Base-by-base conservation (phyloP, 2,113 vertebrate species). In the Balaeniceps rex region DNA sequence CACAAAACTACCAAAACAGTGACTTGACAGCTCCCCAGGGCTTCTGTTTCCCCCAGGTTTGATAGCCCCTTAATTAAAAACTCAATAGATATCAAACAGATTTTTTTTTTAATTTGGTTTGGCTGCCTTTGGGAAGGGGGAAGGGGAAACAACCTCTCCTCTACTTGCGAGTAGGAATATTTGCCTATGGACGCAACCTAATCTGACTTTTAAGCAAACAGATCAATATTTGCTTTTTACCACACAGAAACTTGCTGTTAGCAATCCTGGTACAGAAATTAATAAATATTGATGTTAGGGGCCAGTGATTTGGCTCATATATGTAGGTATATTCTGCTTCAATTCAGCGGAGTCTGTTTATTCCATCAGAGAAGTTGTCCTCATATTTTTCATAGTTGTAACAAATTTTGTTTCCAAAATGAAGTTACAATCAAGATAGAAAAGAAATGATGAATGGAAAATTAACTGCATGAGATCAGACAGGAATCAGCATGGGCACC, bases 211-310 rank as follows among this genome's bases (percentile, higher is more conserved):
- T 42, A 89, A 82, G 87, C 54, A 94, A 96, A 85, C 70, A 95
- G 77, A 95, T 94, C 93, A 95, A 91, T 94, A 91, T 97, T 94
- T 95, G 77, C 49, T 94, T 95, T 95, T 83, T 38, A 82, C 65
- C 81, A 58, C 36, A 60, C 29, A 0, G 71, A 96, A 94, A 78
- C 61, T 71, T 65, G 34, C 65, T 95, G 74, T 91, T 94, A 85
- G 70, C 70, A 89, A 94, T 94, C 77, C 80, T 82, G 65, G 86
- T 76, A 72, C 57, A 89, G 80, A 92, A 95, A 91, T 87, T 55
- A 95, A 87, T 85, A 79, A 74, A 54, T 84, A 79, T 70, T 93
- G 88, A 93, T 47, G 40, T 89, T 65, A 87, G 60, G 23, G 52
- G 44, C n/a, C 46, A 83, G 58, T 2, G 14, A 42, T 74, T 70